Conservation (phyloP, 2,113 vertebrate species). For the Festucalex cinctus region DNA sequence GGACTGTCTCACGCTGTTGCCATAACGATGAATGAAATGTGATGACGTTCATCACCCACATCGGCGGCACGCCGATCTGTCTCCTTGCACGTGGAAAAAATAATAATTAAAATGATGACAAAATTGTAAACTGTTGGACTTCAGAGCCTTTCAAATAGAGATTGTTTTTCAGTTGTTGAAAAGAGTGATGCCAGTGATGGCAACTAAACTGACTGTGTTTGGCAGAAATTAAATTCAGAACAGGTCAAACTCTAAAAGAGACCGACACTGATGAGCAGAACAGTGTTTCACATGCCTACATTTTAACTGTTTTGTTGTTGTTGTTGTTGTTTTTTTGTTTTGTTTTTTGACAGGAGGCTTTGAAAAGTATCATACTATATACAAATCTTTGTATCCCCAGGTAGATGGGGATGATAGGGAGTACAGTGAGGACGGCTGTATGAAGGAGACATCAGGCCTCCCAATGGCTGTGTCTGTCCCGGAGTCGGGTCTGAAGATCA, state of each 20-base stretch:
- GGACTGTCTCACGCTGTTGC: too few species aligned
- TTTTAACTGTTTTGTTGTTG: neutral
- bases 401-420: conserved; percentile 85
- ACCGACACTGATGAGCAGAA: too few species aligned
- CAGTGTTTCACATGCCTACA: neutral
- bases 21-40: too few species aligned
- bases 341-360: neutral
- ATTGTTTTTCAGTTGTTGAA: neutral
- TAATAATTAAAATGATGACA: too few species aligned
- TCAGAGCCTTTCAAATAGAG: too few species aligned
- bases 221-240: neutral
- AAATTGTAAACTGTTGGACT: too few species aligned
- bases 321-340: too few species aligned
- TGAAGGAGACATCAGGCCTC: conserved; percentile 74
- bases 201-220: neutral
- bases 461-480: conserved; percentile 55
- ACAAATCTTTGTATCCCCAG: conserved; percentile 51
- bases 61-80: too few species aligned
- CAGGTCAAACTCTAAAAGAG: too few species aligned
- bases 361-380: neutral
- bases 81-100: too few species aligned
- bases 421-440: conserved; percentile 82
- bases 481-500: conserved; percentile 93
- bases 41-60: too few species aligned
- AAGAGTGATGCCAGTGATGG: too few species aligned